Percentiles rank a stretch among this genome's conserved stretches.
These are phyloP conservation scores for Aurelia aurita DNA, from an alignment of 30 jellyfish, hydroid and myxozoan genomes.

Conservation along the genomic window DNA sequence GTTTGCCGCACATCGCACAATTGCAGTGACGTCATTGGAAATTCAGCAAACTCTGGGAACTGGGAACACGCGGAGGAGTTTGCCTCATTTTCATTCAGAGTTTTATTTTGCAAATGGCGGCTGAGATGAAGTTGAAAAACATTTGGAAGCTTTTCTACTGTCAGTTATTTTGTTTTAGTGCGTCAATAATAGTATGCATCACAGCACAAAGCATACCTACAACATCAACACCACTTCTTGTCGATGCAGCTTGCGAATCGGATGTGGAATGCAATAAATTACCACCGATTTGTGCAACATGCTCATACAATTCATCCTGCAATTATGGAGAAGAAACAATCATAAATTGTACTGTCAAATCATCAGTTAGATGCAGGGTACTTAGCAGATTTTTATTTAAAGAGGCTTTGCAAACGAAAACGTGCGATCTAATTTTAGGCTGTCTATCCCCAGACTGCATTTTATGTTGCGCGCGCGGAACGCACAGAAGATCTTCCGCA, in stretches of 20 bases:
- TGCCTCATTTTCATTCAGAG: background rate
- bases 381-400: background rate
- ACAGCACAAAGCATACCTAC: slow-evolving; percentile 1
- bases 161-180: too few relatives aligned
- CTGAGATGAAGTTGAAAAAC: background rate
- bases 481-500: too few relatives aligned
- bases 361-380: slow-evolving; percentile 69
- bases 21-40: too few relatives aligned
- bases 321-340: slow-evolving; percentile 71
- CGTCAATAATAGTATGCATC: too few relatives aligned
- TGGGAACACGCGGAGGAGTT: too few relatives aligned
- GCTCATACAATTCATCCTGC: slow-evolving; percentile 72
- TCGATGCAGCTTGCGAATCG: background rate
- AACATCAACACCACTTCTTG: slow-evolving; percentile 18
- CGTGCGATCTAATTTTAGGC: too few relatives aligned
- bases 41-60: too few relatives aligned
- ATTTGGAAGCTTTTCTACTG: background rate
- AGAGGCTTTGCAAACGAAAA: too few relatives aligned
- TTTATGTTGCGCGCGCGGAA: too few relatives aligned
- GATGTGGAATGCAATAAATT: slow-evolving; percentile 39
- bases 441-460: too few relatives aligned
- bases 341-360: slow-evolving; percentile 62
- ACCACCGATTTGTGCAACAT: slow-evolving; percentile 58
- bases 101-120: background rate
- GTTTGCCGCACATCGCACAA: too few relatives aligned